Base-by-base conservation (phyloP, 53 echinoderm and acorn worm species). In the Hippasteria phrygiana region DNA sequence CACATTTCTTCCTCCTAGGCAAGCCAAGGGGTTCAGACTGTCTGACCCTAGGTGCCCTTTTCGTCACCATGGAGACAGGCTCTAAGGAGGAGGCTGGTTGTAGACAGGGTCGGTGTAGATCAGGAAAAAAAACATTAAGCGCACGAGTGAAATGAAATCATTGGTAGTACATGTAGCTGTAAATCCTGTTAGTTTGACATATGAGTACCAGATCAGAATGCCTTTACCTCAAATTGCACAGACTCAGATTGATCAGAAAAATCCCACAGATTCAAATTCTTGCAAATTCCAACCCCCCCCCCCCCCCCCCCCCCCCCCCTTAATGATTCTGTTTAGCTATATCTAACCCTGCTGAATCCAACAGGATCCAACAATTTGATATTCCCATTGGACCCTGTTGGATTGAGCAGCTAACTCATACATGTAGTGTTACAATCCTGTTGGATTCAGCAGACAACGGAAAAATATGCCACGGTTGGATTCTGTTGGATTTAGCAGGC, bases 1-100 rank as follows among this genome's bases (percentile, higher is more conserved):
- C 59, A 59, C 59, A 8, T 59, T 59, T 59, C 20, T 18, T 59
- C 26, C 5, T 7, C 1, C 18, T 56, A 51, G 51, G 51, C 51
- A 51, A 14, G 16, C 51, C 14, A 59, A 18, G 26, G 59, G 59
- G 59, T 59, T 55, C 55, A 55, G 55, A 59, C 59, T 24, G 28
- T 59, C 59, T 59, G 59, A 59, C 26, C 59, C n/a, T n/a, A 26
- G 59, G 59, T 59, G 59, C 59, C 18, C 18, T n/a, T 59, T 59
- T 59, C 22, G 26, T 26, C 59, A 8, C 59, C 59, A 12, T 1
- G 26, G 6, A 7, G 54, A 17, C 54, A n/a, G n/a, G n/a, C 13
- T 11, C 54, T 4, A 0, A 16, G 59, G 26, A 7, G n/a, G 17
- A 24, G 20, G n/a, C 59, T 59, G 7, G n/a, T 22, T 59, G 22